These are phyloP conservation scores for Acronicta aceris DNA, from an alignment of 2,888 invertebrate species.

Conservation along the genomic window DNA sequence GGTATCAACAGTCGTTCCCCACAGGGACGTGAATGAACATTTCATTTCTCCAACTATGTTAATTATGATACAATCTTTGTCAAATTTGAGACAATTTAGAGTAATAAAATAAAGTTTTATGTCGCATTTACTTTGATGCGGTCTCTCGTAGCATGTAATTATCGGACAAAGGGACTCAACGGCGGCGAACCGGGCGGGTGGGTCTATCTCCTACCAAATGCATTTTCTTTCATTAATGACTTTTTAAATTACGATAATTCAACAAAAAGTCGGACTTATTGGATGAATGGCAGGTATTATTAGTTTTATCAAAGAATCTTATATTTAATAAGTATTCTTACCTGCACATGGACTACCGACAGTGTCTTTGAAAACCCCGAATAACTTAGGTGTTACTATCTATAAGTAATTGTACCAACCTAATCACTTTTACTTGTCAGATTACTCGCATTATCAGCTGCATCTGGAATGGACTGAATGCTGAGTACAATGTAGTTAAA, in stretches of 20 bases:
- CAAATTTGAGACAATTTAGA: conserved; percentile 86
- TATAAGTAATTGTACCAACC: too few species aligned
- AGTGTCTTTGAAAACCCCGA: too few species aligned
- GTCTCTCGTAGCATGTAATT: conserved; percentile 79
- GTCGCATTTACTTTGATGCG: conserved; percentile 87
- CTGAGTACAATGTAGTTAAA: too few species aligned
- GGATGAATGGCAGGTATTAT: conserved; percentile 50
- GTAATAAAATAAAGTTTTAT: conserved; percentile 88
- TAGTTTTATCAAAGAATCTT: conserved; percentile 29
- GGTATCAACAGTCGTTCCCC: conserved; percentile 17
- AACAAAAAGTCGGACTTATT: conserved; percentile 49
- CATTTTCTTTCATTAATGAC: conserved; percentile 57
- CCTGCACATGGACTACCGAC: not conserved
- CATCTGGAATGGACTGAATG: too few species aligned
- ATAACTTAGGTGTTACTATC: too few species aligned
- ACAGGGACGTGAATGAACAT: conserved; percentile 54
- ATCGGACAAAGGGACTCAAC: conserved; percentile 67
- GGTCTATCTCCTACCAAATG: conserved; percentile 52
- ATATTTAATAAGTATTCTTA: not conserved
- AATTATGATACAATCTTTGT: conserved; percentile 84
- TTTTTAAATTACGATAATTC: conserved; percentile 68
- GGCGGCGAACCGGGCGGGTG: conserved; percentile 48
- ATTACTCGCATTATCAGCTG: not conserved
- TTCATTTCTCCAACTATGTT: conserved; percentile 72
- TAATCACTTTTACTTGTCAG: not conserved